phyloP scores from a whole-genome alignment of 2,797 vertebrate genomes.

The Pelochelys cantorii region DNA sequence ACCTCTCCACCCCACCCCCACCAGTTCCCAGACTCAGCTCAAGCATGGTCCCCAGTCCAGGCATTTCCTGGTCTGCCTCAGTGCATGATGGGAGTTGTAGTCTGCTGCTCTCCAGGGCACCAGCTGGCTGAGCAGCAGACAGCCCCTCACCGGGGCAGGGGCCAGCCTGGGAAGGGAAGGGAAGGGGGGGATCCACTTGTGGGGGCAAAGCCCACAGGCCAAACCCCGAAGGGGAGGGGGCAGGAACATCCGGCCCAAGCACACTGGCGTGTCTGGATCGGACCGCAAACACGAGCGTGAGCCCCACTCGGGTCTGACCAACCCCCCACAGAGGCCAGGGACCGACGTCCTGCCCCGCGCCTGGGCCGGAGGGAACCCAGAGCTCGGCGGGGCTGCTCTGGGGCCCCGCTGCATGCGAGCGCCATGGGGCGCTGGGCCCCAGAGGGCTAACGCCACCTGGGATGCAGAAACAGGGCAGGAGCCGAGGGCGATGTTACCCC shows the following conservation, averaged over 20 bases:
- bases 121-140: too few species aligned
- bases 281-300: not conserved
- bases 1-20: not conserved
- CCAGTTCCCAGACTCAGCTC: rapidly evolving
- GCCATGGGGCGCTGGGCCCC: too few species aligned
- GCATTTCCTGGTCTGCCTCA: not conserved
- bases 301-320: too few species aligned
- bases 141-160: too few species aligned
- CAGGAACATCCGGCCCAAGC: not conserved
- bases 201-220: not conserved
- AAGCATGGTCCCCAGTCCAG: too few species aligned
- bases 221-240: rapidly evolving
- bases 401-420: rapidly evolving
- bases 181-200: not conserved
- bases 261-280: not conserved
- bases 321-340: too few species aligned
- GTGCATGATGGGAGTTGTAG: not conserved
- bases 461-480: not conserved
- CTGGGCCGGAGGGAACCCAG: too few species aligned
- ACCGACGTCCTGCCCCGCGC: too few species aligned
- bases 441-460: not conserved
- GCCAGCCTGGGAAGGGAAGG: not conserved
- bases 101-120: not conserved
- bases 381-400: not conserved
- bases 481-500: not conserved